A percentile compares a stretch with the other conserved stretches of the same genome.
phyloP scores from a whole-genome alignment of 2,888 invertebrate genomes.

The Lycophotia porphyrea region DNA sequence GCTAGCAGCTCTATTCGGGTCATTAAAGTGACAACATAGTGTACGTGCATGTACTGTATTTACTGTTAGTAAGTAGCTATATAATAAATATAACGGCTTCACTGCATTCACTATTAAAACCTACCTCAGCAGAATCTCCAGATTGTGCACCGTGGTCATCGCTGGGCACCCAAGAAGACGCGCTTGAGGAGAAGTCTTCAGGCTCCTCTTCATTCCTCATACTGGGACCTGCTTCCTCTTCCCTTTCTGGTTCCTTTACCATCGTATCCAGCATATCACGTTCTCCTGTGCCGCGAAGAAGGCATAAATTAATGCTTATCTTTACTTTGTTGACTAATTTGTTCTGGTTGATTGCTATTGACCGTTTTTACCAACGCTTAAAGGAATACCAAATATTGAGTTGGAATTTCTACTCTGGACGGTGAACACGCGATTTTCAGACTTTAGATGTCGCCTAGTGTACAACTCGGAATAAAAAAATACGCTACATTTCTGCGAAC shows the following conservation, averaged over 20 bases:
- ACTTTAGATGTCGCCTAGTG: neutral
- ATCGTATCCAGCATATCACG: slow-evolving; percentile 66
- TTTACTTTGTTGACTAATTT: neutral
- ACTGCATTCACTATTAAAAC: neutral
- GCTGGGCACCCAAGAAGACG: slow-evolving; percentile 82
- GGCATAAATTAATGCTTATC: neutral
- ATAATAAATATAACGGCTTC: neutral
- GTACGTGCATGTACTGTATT: neutral
- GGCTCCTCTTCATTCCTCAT: slow-evolving; percentile 70
- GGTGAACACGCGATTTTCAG: neutral
- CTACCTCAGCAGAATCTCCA: slow-evolving; percentile 73
- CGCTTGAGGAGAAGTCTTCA: slow-evolving; percentile 79
- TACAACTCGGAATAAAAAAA: too few relatives aligned
- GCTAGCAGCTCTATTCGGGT: neutral
- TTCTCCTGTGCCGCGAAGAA: slow-evolving; percentile 61
- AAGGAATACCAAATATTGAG: neutral
- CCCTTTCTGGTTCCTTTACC: slow-evolving; percentile 47
- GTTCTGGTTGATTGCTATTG: neutral
- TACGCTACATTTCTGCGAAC: neutral
- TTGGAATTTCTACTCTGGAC: neutral
- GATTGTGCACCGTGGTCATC: slow-evolving; percentile 73
- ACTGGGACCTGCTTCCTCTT: slow-evolving; percentile 68
- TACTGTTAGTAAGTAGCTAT: neutral
- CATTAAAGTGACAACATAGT: neutral
- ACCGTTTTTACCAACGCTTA: neutral